Conservation (phyloP, 2,797 vertebrate genomes). For the Sphenopsis melanotis region DNA sequence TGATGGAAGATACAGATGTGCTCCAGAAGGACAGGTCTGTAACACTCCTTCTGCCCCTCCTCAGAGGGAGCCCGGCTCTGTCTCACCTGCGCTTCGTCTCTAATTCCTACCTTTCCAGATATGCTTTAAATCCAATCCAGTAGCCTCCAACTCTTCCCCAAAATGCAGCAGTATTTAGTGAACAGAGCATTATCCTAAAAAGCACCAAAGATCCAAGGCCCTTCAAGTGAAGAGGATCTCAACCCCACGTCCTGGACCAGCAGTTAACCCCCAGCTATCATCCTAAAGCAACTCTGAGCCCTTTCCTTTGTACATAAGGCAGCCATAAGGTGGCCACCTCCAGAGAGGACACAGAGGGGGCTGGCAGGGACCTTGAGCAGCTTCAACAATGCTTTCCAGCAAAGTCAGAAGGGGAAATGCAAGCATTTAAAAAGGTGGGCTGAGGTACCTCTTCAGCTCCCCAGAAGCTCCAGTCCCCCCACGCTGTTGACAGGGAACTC, state of each 20-base stretch:
- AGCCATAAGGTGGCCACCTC: background rate
- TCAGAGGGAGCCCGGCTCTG: background rate
- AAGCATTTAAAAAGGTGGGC: background rate
- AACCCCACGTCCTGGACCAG: rapidly evolving
- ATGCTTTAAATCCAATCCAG: background rate
- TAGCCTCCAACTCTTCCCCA: background rate
- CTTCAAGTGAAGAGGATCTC: background rate
- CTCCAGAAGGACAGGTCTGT: background rate
- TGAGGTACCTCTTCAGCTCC: background rate
- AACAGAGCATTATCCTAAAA: background rate
- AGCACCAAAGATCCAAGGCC: background rate
- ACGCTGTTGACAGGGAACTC: background rate
- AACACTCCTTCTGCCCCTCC: background rate
- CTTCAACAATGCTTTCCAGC: background rate
- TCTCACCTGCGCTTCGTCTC: background rate
- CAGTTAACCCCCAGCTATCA: background rate
- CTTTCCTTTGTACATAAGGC: background rate
- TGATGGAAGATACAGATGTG: background rate
- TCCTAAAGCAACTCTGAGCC: background rate
- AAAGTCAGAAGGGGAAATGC: background rate
- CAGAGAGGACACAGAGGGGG: background rate
- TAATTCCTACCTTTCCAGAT: background rate
- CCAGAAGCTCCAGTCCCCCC: background rate
- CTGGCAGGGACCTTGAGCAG: background rate
- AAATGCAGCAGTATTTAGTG: background rate